A percentile compares a stretch with the other conserved stretches of the same genome.
These are phyloP conservation scores for Romanogobio albipinnatus DNA, from an alignment of 2,113 vertebrate genomes.

Conservation along the genomic window DNA sequence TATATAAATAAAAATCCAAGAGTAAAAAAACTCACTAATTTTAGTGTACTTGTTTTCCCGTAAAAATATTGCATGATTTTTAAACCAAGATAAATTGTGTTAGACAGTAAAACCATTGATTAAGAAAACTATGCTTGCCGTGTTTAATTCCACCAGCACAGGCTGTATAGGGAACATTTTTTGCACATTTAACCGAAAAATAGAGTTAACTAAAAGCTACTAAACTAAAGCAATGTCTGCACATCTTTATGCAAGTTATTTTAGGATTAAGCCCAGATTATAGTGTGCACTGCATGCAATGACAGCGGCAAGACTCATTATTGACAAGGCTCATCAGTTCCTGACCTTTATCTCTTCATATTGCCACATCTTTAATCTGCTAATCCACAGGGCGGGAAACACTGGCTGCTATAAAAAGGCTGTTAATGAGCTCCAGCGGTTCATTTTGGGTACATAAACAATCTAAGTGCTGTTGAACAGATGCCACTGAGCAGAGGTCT, in stretches of 20 bases:
- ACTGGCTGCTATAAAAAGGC: constrained; percentile 22
- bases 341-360: constrained; percentile 29
- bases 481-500: constrained; percentile 27
- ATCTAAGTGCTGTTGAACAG: constrained; percentile 32
- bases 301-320: background rate
- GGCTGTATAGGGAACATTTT: too few relatives aligned
- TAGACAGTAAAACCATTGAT: background rate
- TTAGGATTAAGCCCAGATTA: background rate
- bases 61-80: background rate
- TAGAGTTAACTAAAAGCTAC: too few relatives aligned
- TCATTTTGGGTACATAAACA: constrained; percentile 18
- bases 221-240: background rate
- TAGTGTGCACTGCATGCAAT: constrained; percentile 3
- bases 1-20: too few relatives aligned
- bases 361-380: constrained; percentile 31
- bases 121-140: background rate
- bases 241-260: background rate
- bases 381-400: constrained; percentile 26
- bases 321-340: constrained; percentile 41
- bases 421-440: constrained; percentile 30
- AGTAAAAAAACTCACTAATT: too few relatives aligned
- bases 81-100: background rate
- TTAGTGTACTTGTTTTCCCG: background rate
- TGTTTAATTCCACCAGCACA: background rate
- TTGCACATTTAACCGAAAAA: background rate